A percentile compares a stretch with the other conserved stretches of the same genome.
These are phyloP conservation scores for Crossocerus cetratus DNA, from an alignment of 2,888 invertebrate species.

Conservation along the genomic window DNA sequence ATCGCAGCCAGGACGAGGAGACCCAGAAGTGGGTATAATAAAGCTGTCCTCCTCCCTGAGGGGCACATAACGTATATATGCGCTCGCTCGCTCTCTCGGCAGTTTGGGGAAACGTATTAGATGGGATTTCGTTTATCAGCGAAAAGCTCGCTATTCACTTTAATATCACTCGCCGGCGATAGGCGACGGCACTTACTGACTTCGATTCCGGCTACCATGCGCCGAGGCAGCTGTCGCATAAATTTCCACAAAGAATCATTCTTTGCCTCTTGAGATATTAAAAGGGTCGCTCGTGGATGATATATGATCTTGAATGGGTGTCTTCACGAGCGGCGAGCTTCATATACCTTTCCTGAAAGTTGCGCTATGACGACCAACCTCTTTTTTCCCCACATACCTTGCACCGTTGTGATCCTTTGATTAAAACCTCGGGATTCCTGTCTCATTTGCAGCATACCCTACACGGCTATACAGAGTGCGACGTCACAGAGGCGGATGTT, in stretches of 20 bases:
- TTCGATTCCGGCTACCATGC: slow-evolving; percentile 19
- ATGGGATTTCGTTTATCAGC: slow-evolving; percentile 14
- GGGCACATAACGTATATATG: background rate
- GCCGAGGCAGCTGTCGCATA: slow-evolving; percentile 10
- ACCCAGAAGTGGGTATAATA: slow-evolving; percentile 79
- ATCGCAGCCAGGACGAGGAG: slow-evolving; percentile 83
- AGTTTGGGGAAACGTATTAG: background rate
- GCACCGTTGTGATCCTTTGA: background rate
- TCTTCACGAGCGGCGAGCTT: no score
- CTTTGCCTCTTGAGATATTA: slow-evolving; percentile 3
- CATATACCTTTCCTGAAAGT: no score
- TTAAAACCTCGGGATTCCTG: background rate
- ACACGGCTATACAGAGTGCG: slow-evolving; percentile 89
- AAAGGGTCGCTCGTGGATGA: no score
- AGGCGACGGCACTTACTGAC: slow-evolving; percentile 34
- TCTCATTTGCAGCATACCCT: slow-evolving; percentile 83
- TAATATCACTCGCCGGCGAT: slow-evolving; percentile 27
- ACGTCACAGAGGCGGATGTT: slow-evolving; percentile 86
- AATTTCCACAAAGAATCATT: background rate
- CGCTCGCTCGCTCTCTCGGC: background rate
- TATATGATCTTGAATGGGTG: no score
- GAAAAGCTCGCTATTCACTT: slow-evolving; percentile 10
- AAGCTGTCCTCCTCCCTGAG: background rate
- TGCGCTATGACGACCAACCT: no score
- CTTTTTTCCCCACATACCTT: no score